Conservation (phyloP, 2,797 vertebrate species). For the Natrix natrix region DNA sequence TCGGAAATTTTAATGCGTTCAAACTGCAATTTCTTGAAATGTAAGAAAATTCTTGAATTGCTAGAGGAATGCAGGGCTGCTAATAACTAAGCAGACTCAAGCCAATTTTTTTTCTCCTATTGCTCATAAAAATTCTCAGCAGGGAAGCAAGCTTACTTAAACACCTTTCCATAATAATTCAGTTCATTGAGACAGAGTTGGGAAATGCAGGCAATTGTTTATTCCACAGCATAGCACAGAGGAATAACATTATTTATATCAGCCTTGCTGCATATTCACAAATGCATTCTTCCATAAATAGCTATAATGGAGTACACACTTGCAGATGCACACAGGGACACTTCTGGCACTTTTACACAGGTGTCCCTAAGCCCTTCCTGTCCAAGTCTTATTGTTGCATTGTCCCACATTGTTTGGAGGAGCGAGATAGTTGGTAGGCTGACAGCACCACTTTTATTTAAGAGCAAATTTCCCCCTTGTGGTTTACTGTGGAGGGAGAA, state of each 20-base stretch:
- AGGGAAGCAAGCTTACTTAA: constrained; percentile 50
- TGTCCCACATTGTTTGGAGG: neutral
- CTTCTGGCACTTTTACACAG: neutral
- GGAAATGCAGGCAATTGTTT: constrained; percentile 36
- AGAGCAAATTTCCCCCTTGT: neutral
- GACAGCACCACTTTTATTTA: neutral
- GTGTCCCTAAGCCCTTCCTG: neutral
- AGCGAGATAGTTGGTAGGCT: neutral
- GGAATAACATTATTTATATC: constrained; percentile 35
- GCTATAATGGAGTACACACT: neutral
- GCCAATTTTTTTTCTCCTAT: constrained; percentile 22
- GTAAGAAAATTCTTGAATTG: neutral
- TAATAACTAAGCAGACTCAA: constrained; percentile 36
- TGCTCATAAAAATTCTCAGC: constrained; percentile 58
- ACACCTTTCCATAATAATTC: constrained; percentile 52
- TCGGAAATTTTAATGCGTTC: neutral
- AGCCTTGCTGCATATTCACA: constrained; percentile 48
- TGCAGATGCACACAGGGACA: neutral
- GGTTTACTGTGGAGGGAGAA: neutral
- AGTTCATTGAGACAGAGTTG: constrained; percentile 52
- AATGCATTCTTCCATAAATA: constrained; percentile 50
- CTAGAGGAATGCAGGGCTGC: neutral
- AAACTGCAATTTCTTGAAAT: neutral
- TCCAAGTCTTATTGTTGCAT: neutral
- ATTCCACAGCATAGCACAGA: constrained; percentile 25